A percentile compares a stretch with the other conserved stretches of the same genome.
phyloP scores from a whole-genome alignment of 2,888 invertebrate genomes.

The Prionchulus punctatus region DNA sequence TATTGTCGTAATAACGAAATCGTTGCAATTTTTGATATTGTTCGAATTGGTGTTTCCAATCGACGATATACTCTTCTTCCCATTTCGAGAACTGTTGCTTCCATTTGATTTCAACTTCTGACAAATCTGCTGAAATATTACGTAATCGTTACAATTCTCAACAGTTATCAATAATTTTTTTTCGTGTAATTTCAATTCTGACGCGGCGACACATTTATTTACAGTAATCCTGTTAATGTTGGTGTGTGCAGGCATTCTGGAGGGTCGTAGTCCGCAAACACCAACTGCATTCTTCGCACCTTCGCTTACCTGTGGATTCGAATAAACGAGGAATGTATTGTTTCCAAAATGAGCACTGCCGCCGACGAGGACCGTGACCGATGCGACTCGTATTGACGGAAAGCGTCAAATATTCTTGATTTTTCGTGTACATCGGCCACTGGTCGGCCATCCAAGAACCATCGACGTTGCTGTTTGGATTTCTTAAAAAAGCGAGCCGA shows the following conservation, averaged over 20 bases:
- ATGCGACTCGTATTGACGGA: conserved; percentile 58
- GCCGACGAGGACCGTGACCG: conserved; percentile 56
- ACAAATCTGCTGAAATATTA: conserved; percentile 26
- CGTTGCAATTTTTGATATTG: conserved; percentile 23
- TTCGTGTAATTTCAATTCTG: too few relatives aligned
- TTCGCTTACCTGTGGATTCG: conserved; percentile 23
- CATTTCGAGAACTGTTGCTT: conserved; percentile 29
- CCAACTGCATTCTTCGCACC: not conserved
- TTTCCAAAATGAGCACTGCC: conserved; percentile 86
- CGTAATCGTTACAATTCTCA: too few relatives aligned
- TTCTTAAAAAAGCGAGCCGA: conserved; percentile 18
- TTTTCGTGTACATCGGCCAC: conserved; percentile 72
- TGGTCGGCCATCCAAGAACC: conserved; percentile 47
- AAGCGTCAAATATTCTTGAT: conserved; percentile 74
- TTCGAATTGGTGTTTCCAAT: conserved; percentile 31
- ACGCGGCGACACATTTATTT: too few relatives aligned
- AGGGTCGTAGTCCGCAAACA: too few relatives aligned
- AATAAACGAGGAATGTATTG: conserved; percentile 70
- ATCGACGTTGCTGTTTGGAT: conserved; percentile 30
- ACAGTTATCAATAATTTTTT: too few relatives aligned
- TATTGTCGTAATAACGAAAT: not conserved
- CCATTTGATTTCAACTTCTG: conserved; percentile 28
- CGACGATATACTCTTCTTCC: conserved; percentile 29
- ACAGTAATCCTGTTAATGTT: too few relatives aligned
- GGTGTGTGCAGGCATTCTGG: too few relatives aligned